These are phyloP conservation scores for Crocallis elinguaria DNA, from an alignment of 2,888 invertebrate species.

Conservation along the genomic window DNA sequence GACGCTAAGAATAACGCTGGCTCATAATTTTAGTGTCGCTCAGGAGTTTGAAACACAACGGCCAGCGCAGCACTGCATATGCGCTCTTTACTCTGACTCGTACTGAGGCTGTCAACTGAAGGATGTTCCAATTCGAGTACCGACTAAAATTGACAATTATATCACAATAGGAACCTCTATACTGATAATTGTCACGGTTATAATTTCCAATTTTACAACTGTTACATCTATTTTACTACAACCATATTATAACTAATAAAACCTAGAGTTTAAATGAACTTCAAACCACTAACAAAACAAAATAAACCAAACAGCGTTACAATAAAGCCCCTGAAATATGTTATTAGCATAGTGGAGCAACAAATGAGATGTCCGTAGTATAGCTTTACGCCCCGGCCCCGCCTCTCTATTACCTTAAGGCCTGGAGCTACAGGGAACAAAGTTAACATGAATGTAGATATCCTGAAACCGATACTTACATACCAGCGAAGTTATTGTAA, in stretches of 20 bases:
- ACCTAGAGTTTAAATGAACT: not conserved
- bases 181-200: no score
- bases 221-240: not conserved
- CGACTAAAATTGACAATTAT: no score
- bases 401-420: slow-evolving; percentile 76
- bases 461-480: slow-evolving; percentile 23
- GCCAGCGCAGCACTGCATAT: no score
- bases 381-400: slow-evolving; percentile 62
- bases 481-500: no score
- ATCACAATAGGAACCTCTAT: no score
- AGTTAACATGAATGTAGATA: slow-evolving; percentile 33
- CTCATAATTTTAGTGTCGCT: no score
- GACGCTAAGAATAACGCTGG: no score
- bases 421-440: slow-evolving; percentile 59
- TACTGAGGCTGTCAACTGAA: no score
- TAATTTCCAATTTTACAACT: no score
- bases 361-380: slow-evolving; percentile 72
- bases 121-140: no score
- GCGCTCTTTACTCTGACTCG: no score
- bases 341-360: slow-evolving; percentile 68
- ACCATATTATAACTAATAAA: not conserved
- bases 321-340: slow-evolving; percentile 59
- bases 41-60: no score
- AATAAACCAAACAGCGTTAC: slow-evolving; percentile 12
- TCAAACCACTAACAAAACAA: slow-evolving; percentile 3